These are phyloP conservation scores for Trimorus sp. DNA, from an alignment of 2,888 invertebrate species.

Conservation along the genomic window DNA sequence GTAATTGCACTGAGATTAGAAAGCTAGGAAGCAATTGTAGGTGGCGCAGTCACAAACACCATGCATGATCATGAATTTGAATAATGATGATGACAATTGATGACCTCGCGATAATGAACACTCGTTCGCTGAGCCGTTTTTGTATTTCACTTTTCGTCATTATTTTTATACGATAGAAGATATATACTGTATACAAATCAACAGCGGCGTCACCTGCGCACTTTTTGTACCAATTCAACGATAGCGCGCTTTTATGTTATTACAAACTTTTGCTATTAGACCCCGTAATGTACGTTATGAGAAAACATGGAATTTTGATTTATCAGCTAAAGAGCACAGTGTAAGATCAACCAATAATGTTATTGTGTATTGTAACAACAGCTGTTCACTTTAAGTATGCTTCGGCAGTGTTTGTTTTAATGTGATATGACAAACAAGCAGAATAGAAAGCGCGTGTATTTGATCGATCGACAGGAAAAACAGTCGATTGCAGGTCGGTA, in stretches of 20 bases:
- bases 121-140: slow-evolving; percentile 22
- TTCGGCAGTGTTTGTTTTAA: too few relatives aligned
- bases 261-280: slow-evolving; percentile 7
- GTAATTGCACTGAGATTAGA: slow-evolving; percentile 10
- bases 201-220: slow-evolving; percentile 12
- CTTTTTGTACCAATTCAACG: slow-evolving; percentile 23
- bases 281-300: slow-evolving; percentile 6
- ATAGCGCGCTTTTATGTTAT: slow-evolving; percentile 9
- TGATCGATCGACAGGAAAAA: too few relatives aligned
- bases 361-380: too few relatives aligned
- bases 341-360: too few relatives aligned
- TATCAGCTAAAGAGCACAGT: too few relatives aligned
- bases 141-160: slow-evolving; percentile 23
- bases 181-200: slow-evolving; percentile 5
- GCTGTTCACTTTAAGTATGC: too few relatives aligned
- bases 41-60: slow-evolving; percentile 15
- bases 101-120: slow-evolving; percentile 3
- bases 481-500: too few relatives aligned
- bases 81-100: slow-evolving; percentile 1
- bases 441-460: too few relatives aligned
- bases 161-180: slow-evolving; percentile 32
- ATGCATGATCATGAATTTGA: neutral
- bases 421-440: too few relatives aligned
- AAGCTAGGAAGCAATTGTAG: slow-evolving; percentile 5
- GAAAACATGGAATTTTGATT: slow-evolving; percentile 8